Conservation (phyloP, 1,140 invertebrate genomes). For the Cheumatopsyche charites region DNA sequence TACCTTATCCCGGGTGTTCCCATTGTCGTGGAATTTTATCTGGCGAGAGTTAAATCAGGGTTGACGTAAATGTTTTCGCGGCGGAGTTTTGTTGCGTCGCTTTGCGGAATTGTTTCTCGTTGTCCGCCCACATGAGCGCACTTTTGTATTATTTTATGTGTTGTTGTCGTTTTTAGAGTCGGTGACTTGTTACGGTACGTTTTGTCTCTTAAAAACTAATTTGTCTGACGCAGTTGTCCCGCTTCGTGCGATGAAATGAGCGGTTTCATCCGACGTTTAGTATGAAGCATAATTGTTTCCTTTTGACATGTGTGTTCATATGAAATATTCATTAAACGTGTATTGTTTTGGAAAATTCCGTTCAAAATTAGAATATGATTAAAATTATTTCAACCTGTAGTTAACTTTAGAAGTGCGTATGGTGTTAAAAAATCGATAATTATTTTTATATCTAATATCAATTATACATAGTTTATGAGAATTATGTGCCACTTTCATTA, state of each 20-base stretch:
- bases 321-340: too few species aligned
- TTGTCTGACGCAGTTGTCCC: not conserved
- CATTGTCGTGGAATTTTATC: slow-evolving; percentile 36
- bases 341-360: too few species aligned
- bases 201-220: slow-evolving; percentile 37
- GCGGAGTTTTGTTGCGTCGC: slow-evolving; percentile 35
- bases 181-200: slow-evolving; percentile 23
- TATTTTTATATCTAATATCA: too few species aligned
- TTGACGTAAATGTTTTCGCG: slow-evolving; percentile 36
- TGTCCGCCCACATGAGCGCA: not conserved
- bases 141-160: not conserved
- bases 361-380: too few species aligned
- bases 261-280: too few species aligned
- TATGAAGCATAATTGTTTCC: too few species aligned
- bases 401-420: too few species aligned
- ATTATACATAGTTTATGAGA: too few species aligned
- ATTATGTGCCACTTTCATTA: too few species aligned
- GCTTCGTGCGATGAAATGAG: not conserved
- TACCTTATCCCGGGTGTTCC: not conserved
- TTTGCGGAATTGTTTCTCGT: slow-evolving; percentile 33
- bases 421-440: too few species aligned
- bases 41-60: slow-evolving; percentile 34
- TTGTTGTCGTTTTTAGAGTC: slow-evolving; percentile 9
- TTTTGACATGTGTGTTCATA: too few species aligned
- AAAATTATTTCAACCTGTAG: too few species aligned